A percentile compares a stretch with the other conserved stretches of the same genome.
phyloP scores from a whole-genome alignment of 2,888 invertebrate genomes.

The Heliconius sara region DNA sequence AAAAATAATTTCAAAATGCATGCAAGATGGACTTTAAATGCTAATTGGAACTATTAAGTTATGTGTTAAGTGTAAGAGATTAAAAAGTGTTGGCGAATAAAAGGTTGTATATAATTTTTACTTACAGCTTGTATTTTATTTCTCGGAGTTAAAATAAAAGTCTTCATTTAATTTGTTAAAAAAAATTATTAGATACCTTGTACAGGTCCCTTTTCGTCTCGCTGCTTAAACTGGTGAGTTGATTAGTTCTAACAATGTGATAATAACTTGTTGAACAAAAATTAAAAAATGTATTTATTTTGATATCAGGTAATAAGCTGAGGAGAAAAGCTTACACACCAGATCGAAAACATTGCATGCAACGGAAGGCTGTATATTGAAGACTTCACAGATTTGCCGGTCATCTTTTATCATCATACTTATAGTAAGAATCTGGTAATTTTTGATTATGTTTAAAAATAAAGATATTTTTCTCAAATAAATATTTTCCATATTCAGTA shows the following conservation, averaged over 20 bases:
- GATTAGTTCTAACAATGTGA: slow-evolving; percentile 60
- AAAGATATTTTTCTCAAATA: slow-evolving; percentile 56
- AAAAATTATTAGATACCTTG: slow-evolving; percentile 59
- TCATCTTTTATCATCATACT: slow-evolving; percentile 58
- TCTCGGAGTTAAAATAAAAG: slow-evolving; percentile 71
- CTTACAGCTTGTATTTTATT: slow-evolving; percentile 76
- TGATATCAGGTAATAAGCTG: slow-evolving; percentile 66
- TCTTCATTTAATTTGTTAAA: slow-evolving; percentile 70
- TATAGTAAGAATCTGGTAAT: slow-evolving; percentile 82
- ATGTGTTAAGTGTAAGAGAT: slow-evolving; percentile 69
- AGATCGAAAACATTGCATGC: slow-evolving; percentile 28
- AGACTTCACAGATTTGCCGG: slow-evolving; percentile 33
- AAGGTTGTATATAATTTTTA: slow-evolving; percentile 79
- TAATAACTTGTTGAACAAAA: slow-evolving; percentile 52
- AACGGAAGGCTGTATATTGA: slow-evolving; percentile 28
- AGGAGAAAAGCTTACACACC: slow-evolving; percentile 21
- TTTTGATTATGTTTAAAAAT: slow-evolving; percentile 78
- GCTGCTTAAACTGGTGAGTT: slow-evolving; percentile 69
- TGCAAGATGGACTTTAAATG: slow-evolving; percentile 60
- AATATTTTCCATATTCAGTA: slow-evolving; percentile 54
- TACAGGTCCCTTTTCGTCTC: slow-evolving; percentile 58
- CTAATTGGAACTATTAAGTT: slow-evolving; percentile 60
- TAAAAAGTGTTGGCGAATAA: slow-evolving; percentile 66
- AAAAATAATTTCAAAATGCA: slow-evolving; percentile 54
- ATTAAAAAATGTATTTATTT: slow-evolving; percentile 58